Conservation (phyloP, 2,888 invertebrate species). For the Lagria hirta region DNA sequence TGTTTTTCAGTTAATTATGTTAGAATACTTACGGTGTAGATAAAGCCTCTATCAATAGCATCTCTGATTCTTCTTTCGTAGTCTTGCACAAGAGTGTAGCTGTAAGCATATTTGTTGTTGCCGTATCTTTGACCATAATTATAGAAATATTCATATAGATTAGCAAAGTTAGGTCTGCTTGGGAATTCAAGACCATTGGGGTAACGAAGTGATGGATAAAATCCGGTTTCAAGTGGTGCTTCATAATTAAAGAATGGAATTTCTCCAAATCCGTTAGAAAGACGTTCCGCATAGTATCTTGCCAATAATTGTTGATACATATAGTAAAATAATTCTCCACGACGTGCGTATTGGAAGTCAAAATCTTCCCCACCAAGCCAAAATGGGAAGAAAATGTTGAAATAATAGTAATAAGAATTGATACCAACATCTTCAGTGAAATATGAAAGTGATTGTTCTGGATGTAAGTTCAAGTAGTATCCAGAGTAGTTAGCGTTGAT, state of each 20-base stretch:
- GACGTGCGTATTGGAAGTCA: conserved; percentile 56
- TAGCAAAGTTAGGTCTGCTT: conserved; percentile 60
- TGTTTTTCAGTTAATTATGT: background rate
- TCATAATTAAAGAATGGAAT: conserved; percentile 62
- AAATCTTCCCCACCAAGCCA: conserved; percentile 64
- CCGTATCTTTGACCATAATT: conserved; percentile 41
- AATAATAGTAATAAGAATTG: conserved; percentile 66
- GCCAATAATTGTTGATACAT: conserved; percentile 68
- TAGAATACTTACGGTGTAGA: conserved; percentile 42
- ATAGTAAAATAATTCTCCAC: conserved; percentile 67
- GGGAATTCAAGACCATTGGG: conserved; percentile 69
- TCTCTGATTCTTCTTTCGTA: conserved; percentile 60
- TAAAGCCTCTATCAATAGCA: conserved; percentile 60
- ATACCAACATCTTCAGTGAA: conserved; percentile 72
- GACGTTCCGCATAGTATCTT: conserved; percentile 74
- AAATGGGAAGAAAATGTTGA: conserved; percentile 62
- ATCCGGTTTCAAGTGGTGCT: conserved; percentile 60
- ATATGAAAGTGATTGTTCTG: conserved; percentile 63
- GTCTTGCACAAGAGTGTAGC: conserved; percentile 52
- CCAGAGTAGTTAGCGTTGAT: conserved; percentile 66
- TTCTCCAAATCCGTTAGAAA: conserved; percentile 69
- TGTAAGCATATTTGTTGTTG: conserved; percentile 56
- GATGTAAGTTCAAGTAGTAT: conserved; percentile 58
- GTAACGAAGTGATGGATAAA: conserved; percentile 63
- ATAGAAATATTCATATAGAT: conserved; percentile 54